These are phyloP conservation scores for Aphelenchoides fujianensis DNA, from an alignment of 1,140 invertebrate genomes.

Conservation along the genomic window DNA sequence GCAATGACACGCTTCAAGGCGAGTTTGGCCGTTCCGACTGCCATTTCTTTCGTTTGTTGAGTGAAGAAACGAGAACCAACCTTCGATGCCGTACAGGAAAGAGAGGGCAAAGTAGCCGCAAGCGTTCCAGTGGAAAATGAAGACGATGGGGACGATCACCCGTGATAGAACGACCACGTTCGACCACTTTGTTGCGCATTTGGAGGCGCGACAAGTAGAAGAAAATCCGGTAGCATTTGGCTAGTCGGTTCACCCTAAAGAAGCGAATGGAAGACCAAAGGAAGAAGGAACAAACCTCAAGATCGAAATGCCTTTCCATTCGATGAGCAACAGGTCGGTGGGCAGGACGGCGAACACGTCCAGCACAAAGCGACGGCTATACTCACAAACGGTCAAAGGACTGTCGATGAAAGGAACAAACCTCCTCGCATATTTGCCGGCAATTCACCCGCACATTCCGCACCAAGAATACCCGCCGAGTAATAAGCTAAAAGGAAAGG, in stretches of 20 bases:
- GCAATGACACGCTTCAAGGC: too few species aligned
- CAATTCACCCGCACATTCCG: conserved; percentile 23
- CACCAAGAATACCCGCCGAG: not conserved
- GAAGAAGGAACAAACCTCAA: conserved; percentile 14
- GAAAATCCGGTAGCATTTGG: conserved; percentile 32
- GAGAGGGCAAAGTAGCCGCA: conserved; percentile 25
- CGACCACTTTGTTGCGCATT: conserved; percentile 29
- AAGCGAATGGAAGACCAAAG: too few species aligned
- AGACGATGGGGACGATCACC: conserved; percentile 22
- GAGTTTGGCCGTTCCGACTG: too few species aligned
- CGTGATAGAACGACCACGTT: conserved; percentile 21
- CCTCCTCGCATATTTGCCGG: conserved; percentile 22
- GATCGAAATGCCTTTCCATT: conserved; percentile 11
- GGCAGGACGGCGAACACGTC: conserved; percentile 23
- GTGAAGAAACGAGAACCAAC: not conserved
- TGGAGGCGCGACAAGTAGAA: conserved; percentile 1
- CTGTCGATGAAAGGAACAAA: conserved; percentile 7
- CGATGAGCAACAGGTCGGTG: conserved; percentile 15
- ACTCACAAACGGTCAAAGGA: too few species aligned
- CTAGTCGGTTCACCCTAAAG: conserved; percentile 22
- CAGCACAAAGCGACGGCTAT: conserved; percentile 17
- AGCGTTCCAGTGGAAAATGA: conserved; percentile 28
- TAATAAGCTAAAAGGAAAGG: conserved; percentile 25
- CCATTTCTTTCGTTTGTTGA: too few species aligned
- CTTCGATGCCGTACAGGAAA: conserved; percentile 16